A percentile compares a stretch with the other conserved stretches of the same genome.
These are phyloP conservation scores for Misgurnus anguillicaudatus DNA, from an alignment of 2,113 vertebrate genomes.

Conservation along the genomic window DNA sequence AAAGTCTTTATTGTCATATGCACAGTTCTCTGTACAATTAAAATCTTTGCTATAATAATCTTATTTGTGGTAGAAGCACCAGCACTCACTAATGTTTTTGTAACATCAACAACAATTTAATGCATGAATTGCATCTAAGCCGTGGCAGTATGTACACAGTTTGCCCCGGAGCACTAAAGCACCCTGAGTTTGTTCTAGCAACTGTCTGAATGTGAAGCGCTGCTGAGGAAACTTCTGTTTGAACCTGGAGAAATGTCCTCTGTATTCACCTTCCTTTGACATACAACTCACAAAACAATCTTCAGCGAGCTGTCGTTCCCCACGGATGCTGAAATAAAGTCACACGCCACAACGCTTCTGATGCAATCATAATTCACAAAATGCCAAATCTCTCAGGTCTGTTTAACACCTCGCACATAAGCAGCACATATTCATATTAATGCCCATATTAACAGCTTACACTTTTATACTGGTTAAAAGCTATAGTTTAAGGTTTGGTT, in stretches of 20 bases:
- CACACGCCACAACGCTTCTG: background rate
- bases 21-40: too few relatives aligned
- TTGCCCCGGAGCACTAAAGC: background rate
- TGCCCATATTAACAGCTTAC: too few relatives aligned
- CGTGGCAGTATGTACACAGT: background rate
- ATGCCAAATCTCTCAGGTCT: too few relatives aligned
- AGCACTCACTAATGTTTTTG: too few relatives aligned
- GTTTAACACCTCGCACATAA: too few relatives aligned
- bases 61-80: too few relatives aligned
- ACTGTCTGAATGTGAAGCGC: background rate
- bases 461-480: too few relatives aligned
- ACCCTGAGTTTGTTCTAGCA: background rate
- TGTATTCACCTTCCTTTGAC: conserved; percentile 22
- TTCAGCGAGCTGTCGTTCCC: background rate
- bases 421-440: too few relatives aligned
- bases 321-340: conserved; percentile 4
- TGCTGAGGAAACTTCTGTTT: background rate
- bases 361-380: conserved; percentile 2
- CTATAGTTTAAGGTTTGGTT: too few relatives aligned
- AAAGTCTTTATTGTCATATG: too few relatives aligned
- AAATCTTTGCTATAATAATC: too few relatives aligned
- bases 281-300: background rate
- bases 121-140: too few relatives aligned
- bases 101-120: background rate
- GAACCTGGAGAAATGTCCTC: conserved; percentile 4